Evolutionary conservation across 23 tunicate genomes (phyloP), one percentile per base, ranked within the genome.

Genomic region (Styela plicata): DNA sequence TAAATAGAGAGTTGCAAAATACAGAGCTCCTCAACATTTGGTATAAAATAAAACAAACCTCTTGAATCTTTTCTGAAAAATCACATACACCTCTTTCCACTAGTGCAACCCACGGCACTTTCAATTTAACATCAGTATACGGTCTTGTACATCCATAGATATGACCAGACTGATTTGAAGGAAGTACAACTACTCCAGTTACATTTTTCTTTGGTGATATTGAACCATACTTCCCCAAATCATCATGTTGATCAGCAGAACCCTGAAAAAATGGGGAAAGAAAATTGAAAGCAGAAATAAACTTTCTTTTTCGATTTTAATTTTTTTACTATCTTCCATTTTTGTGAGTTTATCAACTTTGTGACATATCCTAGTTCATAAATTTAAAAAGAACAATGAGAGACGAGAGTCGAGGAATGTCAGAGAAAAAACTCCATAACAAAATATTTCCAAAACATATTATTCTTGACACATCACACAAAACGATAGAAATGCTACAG

Each of bases 41-140:
- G n/a, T n/a, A n/a, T n/a, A n/a, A n/a, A n/a, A n/a, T n/a, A n/a
- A 67, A 18, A 67, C 88, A 52, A 69, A 91, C 97, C 33, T 85
- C 70, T 2, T 69, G 34, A 71, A 91, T 86, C 79, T 91, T 91
- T 1, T 80, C 76, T 20, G 87, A 23, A 79, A 91, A 91, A 19
- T 74, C 82, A 74, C 97, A 91, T 33, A 78, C 63, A 22, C 97
- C 97, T 5, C 97, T 52, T 34, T 89, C 74, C 24, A 82, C 82
- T 26, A 91, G 36, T 33, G 90, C 97, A 18, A 91, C 63, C 90
- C 90, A 91, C 0, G 86, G 83, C 0, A 3, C 32, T 67, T 79
- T 21, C 3, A 69, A 17, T 28, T 75, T 35, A 23, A 75, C 63
- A 1, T 69, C 64, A 19, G 57, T 24, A 44, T 82, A 82, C 2